A percentile compares a stretch with the other conserved stretches of the same genome.
phyloP scores from a whole-genome alignment of 2,113 vertebrate species.

The Daubentonia madagascariensis region DNA sequence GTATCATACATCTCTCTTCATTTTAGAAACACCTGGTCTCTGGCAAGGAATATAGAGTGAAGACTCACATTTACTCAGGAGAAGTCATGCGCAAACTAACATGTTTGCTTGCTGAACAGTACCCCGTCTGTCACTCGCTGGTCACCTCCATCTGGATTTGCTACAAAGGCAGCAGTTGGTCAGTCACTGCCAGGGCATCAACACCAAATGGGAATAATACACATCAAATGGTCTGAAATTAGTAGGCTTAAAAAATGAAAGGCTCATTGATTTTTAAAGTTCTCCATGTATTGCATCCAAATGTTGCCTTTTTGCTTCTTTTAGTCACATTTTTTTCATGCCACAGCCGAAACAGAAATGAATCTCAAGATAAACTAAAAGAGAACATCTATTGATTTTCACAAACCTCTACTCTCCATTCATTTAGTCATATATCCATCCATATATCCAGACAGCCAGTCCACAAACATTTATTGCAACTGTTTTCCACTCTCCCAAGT shows the following conservation, averaged over 20 bases:
- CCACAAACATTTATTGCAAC: not conserved
- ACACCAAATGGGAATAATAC: not conserved
- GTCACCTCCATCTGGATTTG: slow-evolving; percentile 25
- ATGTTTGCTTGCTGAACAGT: not conserved
- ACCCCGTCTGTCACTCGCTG: not conserved
- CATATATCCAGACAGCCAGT: not conserved
- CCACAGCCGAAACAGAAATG: slow-evolving; percentile 3
- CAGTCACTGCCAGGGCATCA: not conserved
- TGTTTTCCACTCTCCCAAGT: not conserved
- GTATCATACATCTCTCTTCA: not conserved
- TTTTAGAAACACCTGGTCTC: slow-evolving; percentile 31
- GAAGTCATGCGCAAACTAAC: slow-evolving; percentile 1
- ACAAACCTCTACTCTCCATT: not conserved
- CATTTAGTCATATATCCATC: not conserved
- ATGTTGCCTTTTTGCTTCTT: slow-evolving; percentile 4
- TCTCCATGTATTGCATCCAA: slow-evolving; percentile 1
- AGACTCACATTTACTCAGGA: not conserved
- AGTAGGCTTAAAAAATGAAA: slow-evolving; percentile 32
- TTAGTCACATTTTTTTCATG: not conserved
- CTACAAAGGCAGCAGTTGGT: not conserved
- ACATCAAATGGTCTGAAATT: slow-evolving; percentile 35
- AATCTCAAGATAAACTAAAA: slow-evolving; percentile 1
- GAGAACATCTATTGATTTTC: slow-evolving; percentile 25
- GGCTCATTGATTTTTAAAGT: slow-evolving; percentile 51
- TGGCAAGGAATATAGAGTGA: not conserved